These are phyloP conservation scores for Antennarius striatus DNA, from an alignment of 2,113 vertebrate genomes.

Conservation along the genomic window DNA sequence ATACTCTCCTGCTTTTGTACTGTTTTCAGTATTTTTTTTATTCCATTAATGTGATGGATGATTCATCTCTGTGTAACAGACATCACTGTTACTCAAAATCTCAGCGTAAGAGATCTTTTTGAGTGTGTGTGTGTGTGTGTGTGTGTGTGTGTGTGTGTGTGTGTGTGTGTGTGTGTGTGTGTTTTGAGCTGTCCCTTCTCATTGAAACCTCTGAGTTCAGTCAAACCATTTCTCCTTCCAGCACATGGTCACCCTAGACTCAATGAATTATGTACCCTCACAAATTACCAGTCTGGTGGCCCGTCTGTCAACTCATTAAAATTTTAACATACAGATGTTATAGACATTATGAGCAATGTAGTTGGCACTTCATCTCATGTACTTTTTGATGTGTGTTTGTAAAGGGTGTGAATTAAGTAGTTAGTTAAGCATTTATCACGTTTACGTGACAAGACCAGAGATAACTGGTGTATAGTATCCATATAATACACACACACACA, in stretches of 20 bases:
- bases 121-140: neutral
- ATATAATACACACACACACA: neutral
- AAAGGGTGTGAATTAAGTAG: neutral
- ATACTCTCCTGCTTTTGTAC: neutral
- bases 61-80: neutral
- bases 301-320: conserved; percentile 70
- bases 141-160: neutral
- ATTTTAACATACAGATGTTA: conserved; percentile 75
- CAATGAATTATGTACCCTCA: conserved; percentile 74
- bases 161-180: neutral
- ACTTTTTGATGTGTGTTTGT: conserved; percentile 38
- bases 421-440: conserved; percentile 38
- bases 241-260: conserved; percentile 53
- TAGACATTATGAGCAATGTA: conserved; percentile 49
- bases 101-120: neutral
- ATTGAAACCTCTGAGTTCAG: conserved; percentile 36
- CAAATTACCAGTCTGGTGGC: conserved; percentile 68
- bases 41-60: too few species aligned
- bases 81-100: neutral
- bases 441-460: conserved; percentile 48
- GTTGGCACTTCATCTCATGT: conserved; percentile 52
- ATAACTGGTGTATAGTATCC: conserved; percentile 24
- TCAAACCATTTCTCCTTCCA: conserved; percentile 35
- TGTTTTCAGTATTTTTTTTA: neutral
- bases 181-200: conserved; percentile 24